Conservation (phyloP, 2,888 invertebrate species). For the Andrena bicolor region DNA sequence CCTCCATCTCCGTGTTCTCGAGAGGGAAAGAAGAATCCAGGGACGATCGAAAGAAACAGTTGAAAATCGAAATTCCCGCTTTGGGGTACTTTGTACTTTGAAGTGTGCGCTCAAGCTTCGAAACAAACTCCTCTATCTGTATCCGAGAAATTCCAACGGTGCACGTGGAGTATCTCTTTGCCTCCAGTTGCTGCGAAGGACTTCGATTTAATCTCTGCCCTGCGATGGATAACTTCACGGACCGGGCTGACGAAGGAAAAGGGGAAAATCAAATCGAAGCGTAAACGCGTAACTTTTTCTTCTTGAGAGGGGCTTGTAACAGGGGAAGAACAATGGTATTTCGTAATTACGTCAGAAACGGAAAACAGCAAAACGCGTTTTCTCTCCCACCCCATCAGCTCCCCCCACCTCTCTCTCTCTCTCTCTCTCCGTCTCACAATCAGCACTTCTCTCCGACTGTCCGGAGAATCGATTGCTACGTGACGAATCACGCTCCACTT, state of each 20-base stretch:
- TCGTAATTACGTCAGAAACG: constrained; percentile 77
- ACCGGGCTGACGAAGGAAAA: not conserved
- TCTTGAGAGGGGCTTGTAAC: constrained; percentile 31
- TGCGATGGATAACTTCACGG: constrained; percentile 46
- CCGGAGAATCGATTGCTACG: constrained; percentile 46
- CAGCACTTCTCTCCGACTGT: constrained; percentile 1
- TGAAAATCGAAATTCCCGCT: constrained; percentile 41
- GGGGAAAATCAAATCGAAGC: constrained; percentile 78
- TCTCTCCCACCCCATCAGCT: not conserved
- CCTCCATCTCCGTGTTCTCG: not conserved
- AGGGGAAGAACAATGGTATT: constrained; percentile 78
- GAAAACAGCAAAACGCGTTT: constrained; percentile 56
- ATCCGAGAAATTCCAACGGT: constrained; percentile 67
- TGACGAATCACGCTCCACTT: constrained; percentile 52
- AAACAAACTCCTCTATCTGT: constrained; percentile 25
- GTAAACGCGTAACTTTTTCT: constrained; percentile 81
- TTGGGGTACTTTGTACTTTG: constrained; percentile 32
- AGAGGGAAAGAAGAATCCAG: not conserved
- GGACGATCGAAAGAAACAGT: constrained; percentile 22
- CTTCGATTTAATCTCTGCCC: constrained; percentile 82
- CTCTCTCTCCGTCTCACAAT: not conserved
- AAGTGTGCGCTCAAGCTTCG: constrained; percentile 3
- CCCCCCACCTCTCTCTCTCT: not conserved
- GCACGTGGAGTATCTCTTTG: constrained; percentile 18
- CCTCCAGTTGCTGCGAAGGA: constrained; percentile 74